Conservation (phyloP, 2,888 invertebrate genomes). For the Meta bourneti region DNA sequence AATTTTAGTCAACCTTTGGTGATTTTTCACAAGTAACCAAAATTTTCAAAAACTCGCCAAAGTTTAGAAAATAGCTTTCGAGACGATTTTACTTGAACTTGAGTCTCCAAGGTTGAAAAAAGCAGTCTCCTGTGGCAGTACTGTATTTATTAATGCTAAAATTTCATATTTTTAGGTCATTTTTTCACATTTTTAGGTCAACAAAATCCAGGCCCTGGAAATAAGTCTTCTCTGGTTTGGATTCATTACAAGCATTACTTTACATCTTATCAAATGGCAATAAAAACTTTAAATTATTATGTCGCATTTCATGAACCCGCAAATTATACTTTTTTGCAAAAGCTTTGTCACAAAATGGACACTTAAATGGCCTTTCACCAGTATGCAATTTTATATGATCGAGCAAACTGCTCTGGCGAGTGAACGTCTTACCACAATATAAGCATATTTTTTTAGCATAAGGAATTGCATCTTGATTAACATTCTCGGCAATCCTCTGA, state of each 20-base stretch:
- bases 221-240: background rate
- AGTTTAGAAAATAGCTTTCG: too few species aligned
- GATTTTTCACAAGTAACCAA: too few species aligned
- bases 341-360: constrained; percentile 29
- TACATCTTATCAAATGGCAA: background rate
- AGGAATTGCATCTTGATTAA: background rate
- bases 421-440: constrained; percentile 54
- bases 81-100: too few species aligned
- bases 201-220: background rate
- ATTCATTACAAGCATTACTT: background rate
- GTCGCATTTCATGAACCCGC: constrained; percentile 42
- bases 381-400: constrained; percentile 56
- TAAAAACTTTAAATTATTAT: constrained; percentile 26
- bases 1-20: too few species aligned
- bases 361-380: constrained; percentile 13
- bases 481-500: background rate
- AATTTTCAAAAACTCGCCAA: too few species aligned
- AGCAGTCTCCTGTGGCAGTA: background rate
- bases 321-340: constrained; percentile 66
- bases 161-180: background rate
- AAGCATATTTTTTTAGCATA: constrained; percentile 11
- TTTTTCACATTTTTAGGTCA: background rate
- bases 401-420: constrained; percentile 56
- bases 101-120: background rate
- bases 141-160: background rate